A percentile compares a stretch with the other conserved stretches of the same genome.
Evolutionary conservation across 2,888 invertebrate species (phyloP).

Genomic region (Pristionchus arcanus): DNA sequence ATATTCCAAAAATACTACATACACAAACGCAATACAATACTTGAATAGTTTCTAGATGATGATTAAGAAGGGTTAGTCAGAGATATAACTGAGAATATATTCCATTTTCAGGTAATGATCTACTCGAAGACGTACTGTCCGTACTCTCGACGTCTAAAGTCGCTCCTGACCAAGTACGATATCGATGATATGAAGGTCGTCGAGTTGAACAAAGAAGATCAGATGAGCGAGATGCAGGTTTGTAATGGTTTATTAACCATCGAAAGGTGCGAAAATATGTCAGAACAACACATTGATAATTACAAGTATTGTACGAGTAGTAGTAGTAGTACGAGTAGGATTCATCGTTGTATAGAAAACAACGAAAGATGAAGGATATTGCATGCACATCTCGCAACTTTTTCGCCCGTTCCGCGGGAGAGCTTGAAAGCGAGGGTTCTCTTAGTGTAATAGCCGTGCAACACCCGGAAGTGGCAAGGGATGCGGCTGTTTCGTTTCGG

Average conservation of each 20-base stretch:
- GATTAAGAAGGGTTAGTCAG: too few species aligned
- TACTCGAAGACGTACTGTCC: slow-evolving; percentile 75
- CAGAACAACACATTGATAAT: too few species aligned
- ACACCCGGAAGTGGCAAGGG: slow-evolving; percentile 16
- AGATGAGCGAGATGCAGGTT: slow-evolving; percentile 71
- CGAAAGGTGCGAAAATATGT: too few species aligned
- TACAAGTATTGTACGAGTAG: too few species aligned
- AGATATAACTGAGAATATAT: neutral
- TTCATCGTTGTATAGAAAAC: too few species aligned
- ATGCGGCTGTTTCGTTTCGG: slow-evolving; percentile 23
- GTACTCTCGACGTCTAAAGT: slow-evolving; percentile 69
- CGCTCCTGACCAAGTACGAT: slow-evolving; percentile 65
- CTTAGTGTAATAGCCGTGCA: slow-evolving; percentile 23
- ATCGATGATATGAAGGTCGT: slow-evolving; percentile 71
- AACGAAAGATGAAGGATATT: too few species aligned
- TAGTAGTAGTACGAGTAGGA: too few species aligned
- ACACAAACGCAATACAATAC: too few species aligned
- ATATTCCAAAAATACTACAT: too few species aligned
- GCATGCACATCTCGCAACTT: neutral
- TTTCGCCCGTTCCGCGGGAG: neutral
- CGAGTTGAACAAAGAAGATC: slow-evolving; percentile 67
- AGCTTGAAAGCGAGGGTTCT: neutral
- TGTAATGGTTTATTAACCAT: too few species aligned
- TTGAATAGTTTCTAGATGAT: too few species aligned
- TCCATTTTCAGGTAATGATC: slow-evolving; percentile 65